Evolutionary conservation across 2,797 vertebrate species (phyloP), one percentile per base, ranked within the genome.

Genomic region (Poeciliopsis presidionis): DNA sequence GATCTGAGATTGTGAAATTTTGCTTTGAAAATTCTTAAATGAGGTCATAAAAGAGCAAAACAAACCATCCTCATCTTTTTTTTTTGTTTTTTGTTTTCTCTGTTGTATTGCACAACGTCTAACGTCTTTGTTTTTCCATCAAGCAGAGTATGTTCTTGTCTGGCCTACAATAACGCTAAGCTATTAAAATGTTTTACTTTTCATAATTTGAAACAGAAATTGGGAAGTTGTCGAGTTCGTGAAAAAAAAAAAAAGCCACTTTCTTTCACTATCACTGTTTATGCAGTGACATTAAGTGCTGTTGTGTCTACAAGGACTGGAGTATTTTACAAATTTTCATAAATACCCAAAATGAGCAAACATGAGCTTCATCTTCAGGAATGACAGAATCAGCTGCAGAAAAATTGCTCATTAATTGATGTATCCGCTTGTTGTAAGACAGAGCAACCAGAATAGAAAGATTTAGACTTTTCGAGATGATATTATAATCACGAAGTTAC

Each of bases 401-500:
- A 30, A 45, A 78, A n/a, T 39, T 57, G 70, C 74, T 47, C 5
- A 67, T 61, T 63, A 9, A 75, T 81, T 82, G 69, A 55, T 72
- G 14, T 77, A 59, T 76, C 11, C 78, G 73, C 59, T 78, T 16
- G 6, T 30, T 83, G 77, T 81, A 72, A 86, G 77, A 67, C 22
- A 67, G 63, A 65, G 20, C 63, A 84, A 81, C 82, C 81, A 46
- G 63, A 80, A 81, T 74, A 80, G 72, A 43, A 77, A 78, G 55
- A 61, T 46, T 71, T 84, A 72, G 57, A 82, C 65, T 67, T 61
- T 87, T 72, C 80, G 78, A 80, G 84, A 86, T 91, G 82, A 90
- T 89, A 75, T 91, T 77, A 86, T 80, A 84, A 90, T 88, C 81
- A 83, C 49, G 78, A 86, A 82, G 82, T 93, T 87, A 81, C 88